Evolutionary conservation across 2,888 invertebrate species (phyloP), one percentile per base, ranked within the genome.

Genomic region (Microplitis deprimator): DNA sequence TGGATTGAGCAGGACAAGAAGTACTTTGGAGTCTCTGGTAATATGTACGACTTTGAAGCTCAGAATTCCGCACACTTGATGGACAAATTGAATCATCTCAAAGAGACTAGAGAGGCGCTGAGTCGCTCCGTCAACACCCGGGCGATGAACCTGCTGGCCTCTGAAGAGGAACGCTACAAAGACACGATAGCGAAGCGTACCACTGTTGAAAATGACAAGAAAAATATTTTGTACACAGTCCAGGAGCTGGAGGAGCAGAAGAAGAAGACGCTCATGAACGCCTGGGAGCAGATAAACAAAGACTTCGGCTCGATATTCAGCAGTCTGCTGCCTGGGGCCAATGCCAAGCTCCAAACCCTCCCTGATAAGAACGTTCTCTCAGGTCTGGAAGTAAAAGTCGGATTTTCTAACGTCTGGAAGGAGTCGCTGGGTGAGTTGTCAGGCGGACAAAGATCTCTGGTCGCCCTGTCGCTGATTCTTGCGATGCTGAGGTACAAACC

Each of bases 401-500:
- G 96, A 0, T 96, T 99, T 90, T 97, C 97, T 86, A 94, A 94
- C 79, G 92, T 96, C 1, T 99, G 98, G 98, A 99, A 99, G 90
- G 98, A 99, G 81, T 97, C 97, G 3, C 92, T 99, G 77, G 94
- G 94, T 78, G 99, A 99, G 91, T 92, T 99, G 83, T 98, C 98
- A 79, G 99, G 99, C 79, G 99, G 99, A 0, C 98, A 98, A 91
- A 93, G 97, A 83, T 98, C 99, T 7, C 92, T 99, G 79, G 98
- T 99, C 67, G 99, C 99, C 2, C 92, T 99, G 74, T 98, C 99
- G 0, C 92, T 99, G 77, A 97, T 99, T 84, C 92, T 99, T 84
- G 96, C 99, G 64, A 96, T 99, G 96, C 90, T 99, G 86, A 93
- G 97, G 85, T 99, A 98, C 91, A 97, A 98, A 88, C 99, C 99